phyloP scores from a whole-genome alignment of 2,113 vertebrate species.

The Lycaon pictus region DNA sequence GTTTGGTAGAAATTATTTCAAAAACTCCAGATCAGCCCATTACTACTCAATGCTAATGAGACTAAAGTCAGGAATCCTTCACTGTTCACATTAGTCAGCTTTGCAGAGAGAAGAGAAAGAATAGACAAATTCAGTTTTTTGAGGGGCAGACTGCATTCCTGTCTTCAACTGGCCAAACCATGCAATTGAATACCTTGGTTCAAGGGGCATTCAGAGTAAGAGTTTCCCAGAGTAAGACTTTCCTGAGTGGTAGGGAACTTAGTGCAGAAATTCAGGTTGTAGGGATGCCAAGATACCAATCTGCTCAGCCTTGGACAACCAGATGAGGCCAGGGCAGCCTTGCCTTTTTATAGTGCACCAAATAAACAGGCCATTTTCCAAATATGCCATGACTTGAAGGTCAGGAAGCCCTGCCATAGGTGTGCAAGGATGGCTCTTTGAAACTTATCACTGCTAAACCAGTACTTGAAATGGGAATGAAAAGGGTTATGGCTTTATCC shows the following conservation, averaged over 20 bases:
- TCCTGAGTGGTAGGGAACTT: not conserved
- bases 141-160: not conserved
- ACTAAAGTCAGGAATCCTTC: not conserved
- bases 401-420: not conserved
- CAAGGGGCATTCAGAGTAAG: not conserved
- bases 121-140: not conserved
- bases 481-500: not conserved
- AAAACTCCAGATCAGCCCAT: not conserved
- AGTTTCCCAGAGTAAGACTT: not conserved
- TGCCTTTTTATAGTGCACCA: too few species aligned
- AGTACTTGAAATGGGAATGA: not conserved
- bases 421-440: not conserved
- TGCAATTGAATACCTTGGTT: not conserved
- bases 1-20: constrained; percentile 29
- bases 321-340: not conserved
- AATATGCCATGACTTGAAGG: rapidly evolving
- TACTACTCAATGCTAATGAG: not conserved
- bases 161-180: not conserved
- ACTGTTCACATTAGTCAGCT: not conserved
- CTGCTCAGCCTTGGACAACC: not conserved
- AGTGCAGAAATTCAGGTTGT: not conserved
- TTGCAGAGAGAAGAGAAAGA: not conserved
- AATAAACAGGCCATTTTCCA: not conserved
- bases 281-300: not conserved
- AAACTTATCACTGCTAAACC: not conserved